A percentile compares a stretch with the other conserved stretches of the same genome.
Conservation (phyloP, 92 coral and sea anemone genomes). For the Palythoa caribaeorum region DNA sequence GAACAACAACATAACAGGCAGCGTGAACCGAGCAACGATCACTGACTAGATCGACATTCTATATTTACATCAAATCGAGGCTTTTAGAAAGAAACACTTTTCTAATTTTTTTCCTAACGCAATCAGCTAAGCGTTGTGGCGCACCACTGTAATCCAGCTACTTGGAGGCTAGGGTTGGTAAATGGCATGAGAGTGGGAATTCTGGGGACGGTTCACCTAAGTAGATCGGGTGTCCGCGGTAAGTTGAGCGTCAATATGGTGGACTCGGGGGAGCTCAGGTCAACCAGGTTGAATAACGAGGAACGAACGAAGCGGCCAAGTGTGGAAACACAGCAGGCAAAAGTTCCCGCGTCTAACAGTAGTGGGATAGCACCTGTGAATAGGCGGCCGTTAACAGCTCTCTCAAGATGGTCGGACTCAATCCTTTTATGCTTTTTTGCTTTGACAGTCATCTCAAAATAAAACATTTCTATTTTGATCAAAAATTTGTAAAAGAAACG, state of each 20-base stretch:
- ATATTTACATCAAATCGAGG: no score
- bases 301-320: conserved; percentile 75
- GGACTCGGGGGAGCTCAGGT: no score
- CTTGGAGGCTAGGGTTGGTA: conserved; percentile 36
- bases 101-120: not conserved
- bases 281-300: no score
- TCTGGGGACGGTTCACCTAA: not conserved
- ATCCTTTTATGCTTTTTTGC: not conserved
- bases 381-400: not conserved
- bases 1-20: not conserved
- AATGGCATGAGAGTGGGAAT: conserved; percentile 7
- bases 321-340: conserved; percentile 94
- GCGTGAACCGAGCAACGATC: not conserved
- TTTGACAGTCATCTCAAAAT: no score
- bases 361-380: conserved; percentile 74
- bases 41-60: no score
- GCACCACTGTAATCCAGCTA: conserved; percentile 83
- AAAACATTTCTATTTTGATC: no score
- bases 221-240: no score
- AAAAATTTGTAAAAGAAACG: not conserved
- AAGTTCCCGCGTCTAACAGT: conserved; percentile 90
- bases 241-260: no score
- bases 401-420: not conserved
- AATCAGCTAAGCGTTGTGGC: conserved; percentile 86
- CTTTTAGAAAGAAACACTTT: no score